Conservation (phyloP, 2,888 invertebrate species). For the Temnothorax rugatulus region DNA sequence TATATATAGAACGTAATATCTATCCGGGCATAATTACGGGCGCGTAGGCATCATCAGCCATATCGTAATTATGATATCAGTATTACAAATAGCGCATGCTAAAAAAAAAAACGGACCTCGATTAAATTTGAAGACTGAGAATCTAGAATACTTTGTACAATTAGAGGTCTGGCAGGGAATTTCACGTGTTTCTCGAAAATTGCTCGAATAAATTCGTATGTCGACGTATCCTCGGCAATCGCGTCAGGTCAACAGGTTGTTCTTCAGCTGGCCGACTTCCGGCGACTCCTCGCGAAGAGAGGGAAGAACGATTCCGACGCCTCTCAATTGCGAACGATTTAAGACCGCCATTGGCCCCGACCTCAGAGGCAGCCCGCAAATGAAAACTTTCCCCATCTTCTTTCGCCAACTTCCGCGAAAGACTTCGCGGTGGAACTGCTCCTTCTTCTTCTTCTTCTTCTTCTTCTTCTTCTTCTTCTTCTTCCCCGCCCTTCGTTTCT, state of each 20-base stretch:
- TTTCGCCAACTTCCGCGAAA: constrained; percentile 65
- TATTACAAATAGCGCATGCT: constrained; percentile 39
- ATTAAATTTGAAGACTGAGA: constrained; percentile 17
- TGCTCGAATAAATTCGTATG: background rate
- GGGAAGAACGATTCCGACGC: constrained; percentile 58
- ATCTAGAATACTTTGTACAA: background rate
- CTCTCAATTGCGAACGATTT: constrained; percentile 77
- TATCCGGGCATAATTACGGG: constrained; percentile 47
- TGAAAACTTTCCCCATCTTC: constrained; percentile 76
- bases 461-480: background rate
- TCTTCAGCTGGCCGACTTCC: constrained; percentile 69
- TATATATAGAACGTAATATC: constrained; percentile 42
- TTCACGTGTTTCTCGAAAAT: constrained; percentile 2
- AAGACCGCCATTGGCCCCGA: constrained; percentile 73
- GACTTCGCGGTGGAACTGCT: constrained; percentile 63
- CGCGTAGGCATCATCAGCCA: constrained; percentile 26
- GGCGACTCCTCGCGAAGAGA: constrained; percentile 58
- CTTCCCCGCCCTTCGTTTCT: constrained; percentile 54
- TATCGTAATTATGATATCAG: constrained; percentile 53
- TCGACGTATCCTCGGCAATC: constrained; percentile 50
- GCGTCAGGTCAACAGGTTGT: constrained; percentile 73
- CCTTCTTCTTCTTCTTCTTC: background rate
- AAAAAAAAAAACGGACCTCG: background rate
- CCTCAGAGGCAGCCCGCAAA: constrained; percentile 69
- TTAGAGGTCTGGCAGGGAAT: background rate